These are phyloP conservation scores for Campaea margaritaria DNA, from an alignment of 2,888 invertebrate genomes.

Conservation along the genomic window DNA sequence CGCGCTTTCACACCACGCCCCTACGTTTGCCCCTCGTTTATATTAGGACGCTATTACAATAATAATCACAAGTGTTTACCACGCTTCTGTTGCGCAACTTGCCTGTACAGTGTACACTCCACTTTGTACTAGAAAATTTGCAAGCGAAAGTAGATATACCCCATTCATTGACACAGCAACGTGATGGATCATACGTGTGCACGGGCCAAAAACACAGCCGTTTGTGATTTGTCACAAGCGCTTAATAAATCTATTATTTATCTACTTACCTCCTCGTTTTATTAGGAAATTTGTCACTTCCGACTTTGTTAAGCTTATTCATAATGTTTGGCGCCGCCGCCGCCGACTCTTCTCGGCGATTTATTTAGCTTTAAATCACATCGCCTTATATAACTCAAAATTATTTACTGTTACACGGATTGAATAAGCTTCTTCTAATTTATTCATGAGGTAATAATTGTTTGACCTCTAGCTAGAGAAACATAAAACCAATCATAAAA, in stretches of 20 bases:
- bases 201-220: constrained; percentile 9
- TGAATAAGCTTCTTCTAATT: constrained; percentile 43
- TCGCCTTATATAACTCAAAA: constrained; percentile 44
- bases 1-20: constrained; percentile 52
- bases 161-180: constrained; percentile 40
- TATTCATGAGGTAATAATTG: constrained; percentile 47
- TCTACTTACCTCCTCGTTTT: constrained; percentile 6
- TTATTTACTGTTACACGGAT: constrained; percentile 40
- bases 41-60: constrained; percentile 75
- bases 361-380: constrained; percentile 35
- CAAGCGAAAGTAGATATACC: constrained; percentile 69
- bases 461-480: constrained; percentile 38
- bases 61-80: constrained; percentile 73
- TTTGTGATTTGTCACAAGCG: constrained; percentile 26
- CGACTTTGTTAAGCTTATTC: constrained; percentile 29
- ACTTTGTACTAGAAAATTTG: constrained; percentile 69
- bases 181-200: constrained; percentile 16
- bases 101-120: constrained; percentile 42
- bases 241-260: constrained; percentile 18
- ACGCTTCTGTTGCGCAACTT: constrained; percentile 64
- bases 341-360: constrained; percentile 25
- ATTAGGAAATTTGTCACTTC: constrained; percentile 38
- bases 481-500: constrained; percentile 38
- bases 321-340: constrained; percentile 27
- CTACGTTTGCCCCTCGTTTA: constrained; percentile 59